Evolutionary conservation across 1,140 invertebrate genomes (phyloP).

Genomic region (Phortica variegata): DNA sequence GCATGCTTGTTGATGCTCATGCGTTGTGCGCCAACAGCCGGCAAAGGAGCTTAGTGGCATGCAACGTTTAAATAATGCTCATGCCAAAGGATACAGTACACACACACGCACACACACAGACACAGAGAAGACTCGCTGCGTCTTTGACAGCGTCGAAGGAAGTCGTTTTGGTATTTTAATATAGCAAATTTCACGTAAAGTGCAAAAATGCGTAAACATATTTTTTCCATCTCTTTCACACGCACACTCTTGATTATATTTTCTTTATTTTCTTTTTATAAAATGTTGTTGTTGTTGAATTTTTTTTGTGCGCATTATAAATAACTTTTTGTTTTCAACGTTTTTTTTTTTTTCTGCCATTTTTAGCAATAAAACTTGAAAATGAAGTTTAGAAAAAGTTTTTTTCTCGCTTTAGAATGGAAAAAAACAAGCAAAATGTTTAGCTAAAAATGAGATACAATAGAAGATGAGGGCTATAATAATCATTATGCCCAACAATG

Average conservation of each 20-base stretch:
- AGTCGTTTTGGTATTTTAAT: conserved; percentile 45
- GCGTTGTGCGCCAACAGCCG: conserved; percentile 8
- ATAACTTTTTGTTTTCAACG: no score
- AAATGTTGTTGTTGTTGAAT: no score
- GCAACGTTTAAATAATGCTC: no score
- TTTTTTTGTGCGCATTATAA: no score
- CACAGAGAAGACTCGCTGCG: no score
- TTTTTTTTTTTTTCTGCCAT: conserved; percentile 13
- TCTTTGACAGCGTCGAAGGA: conserved; percentile 13
- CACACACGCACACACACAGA: no score
- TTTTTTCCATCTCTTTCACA: background rate
- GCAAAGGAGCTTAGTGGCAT: conserved; percentile 24
- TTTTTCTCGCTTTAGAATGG: no score
- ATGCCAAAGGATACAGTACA: no score
- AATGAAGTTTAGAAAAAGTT: conserved; percentile 53
- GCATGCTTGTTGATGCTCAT: conserved; percentile 28
- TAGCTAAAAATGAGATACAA: conserved; percentile 4
- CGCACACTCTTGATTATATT: conserved; percentile 4
- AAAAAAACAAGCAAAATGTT: no score
- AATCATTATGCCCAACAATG: conserved; percentile 36
- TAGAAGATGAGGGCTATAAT: conserved; percentile 34
- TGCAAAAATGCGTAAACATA: conserved; percentile 14
- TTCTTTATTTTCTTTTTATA: background rate
- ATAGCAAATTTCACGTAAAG: conserved; percentile 41
- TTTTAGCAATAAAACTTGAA: conserved; percentile 46